Percentiles rank a stretch among this genome's conserved stretches.
phyloP scores from a whole-genome alignment of 1,140 invertebrate species.

The Eubasilissa regina region DNA sequence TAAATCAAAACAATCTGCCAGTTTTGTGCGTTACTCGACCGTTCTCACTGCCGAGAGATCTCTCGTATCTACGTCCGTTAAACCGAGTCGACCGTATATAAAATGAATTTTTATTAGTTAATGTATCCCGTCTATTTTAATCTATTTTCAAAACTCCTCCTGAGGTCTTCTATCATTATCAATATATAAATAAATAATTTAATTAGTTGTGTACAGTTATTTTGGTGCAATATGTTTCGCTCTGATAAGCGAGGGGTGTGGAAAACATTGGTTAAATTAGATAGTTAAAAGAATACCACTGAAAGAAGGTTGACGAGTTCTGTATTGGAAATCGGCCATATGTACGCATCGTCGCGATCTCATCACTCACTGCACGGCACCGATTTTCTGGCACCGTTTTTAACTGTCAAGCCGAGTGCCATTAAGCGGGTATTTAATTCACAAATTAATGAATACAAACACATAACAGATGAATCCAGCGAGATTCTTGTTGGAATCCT shows the following conservation, averaged over 20 bases:
- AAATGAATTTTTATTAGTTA: no score
- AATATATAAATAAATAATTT: no score
- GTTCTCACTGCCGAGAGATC: no score
- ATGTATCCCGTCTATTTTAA: no score
- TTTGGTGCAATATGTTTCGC: no score
- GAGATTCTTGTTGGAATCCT: not conserved
- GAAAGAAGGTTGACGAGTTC: conserved; percentile 1
- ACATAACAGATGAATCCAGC: not conserved
- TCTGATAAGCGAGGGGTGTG: not conserved
- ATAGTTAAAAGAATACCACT: not conserved
- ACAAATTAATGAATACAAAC: not conserved
- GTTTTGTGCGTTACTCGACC: no score
- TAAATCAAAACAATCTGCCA: no score
- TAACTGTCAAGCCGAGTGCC: conserved; percentile 19
- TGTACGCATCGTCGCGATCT: not conserved
- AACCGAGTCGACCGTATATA: no score
- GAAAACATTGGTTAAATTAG: not conserved
- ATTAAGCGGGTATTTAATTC: conserved; percentile 34
- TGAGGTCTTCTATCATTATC: no score
- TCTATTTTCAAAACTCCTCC: no score
- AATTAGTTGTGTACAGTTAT: no score
- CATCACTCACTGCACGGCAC: conserved; percentile 16
- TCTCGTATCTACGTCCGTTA: no score
- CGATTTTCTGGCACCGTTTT: conserved; percentile 30
- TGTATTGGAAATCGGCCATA: conserved; percentile 27